Base-by-base conservation (phyloP, 1,140 invertebrate species). In the Dinothrombium tinctorium region DNA sequence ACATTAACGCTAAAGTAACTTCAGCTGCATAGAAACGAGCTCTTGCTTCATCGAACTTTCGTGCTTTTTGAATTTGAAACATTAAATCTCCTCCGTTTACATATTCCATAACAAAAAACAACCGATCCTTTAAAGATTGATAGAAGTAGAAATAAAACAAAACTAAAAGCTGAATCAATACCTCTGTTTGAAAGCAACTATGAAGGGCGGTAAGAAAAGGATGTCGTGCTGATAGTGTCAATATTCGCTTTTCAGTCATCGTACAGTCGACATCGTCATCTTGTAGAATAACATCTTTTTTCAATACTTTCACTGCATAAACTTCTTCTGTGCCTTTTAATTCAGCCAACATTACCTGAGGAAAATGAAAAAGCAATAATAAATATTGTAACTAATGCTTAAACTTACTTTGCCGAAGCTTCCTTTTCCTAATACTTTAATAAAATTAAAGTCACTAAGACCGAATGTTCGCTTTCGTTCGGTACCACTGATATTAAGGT, bases 251-350 rank as follows among this genome's bases (percentile, higher is more conserved):
- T 59, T 99, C 92, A 26, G 90, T 96, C 74, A 98, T 92, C 26
- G 90, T 98, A 61, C 90, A 98, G 58, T 99, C 92, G 12, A 96
- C 90, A 64, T 98, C 92, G 59, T 99, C 92, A 61, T 99, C 92
- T 65, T 96, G 90, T 50, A 98, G 76, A 47, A 99, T 98, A 2
- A 89, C 84, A 63, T 96, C 87, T 60, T 99, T 99, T 62, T 96
- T 96, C 47, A 99, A 65, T 42, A 94, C 68, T 67, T 99, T 98
- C 26, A 99, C 79, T 25, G 92, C 92, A 63, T 86, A 98, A 40
- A 95, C 79, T 63, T 96, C 89, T 45, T 92, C 86, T 4, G 77
- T 75, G 43, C 74, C 76, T 60, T 83, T 89, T 53, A 75, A 74
- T 60, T 98, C 90, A 0, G 89, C 92, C 17, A 98, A 62, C 82